Evolutionary conservation across 2,113 vertebrate genomes (phyloP).

Genomic region (Plotosus lineatus): DNA sequence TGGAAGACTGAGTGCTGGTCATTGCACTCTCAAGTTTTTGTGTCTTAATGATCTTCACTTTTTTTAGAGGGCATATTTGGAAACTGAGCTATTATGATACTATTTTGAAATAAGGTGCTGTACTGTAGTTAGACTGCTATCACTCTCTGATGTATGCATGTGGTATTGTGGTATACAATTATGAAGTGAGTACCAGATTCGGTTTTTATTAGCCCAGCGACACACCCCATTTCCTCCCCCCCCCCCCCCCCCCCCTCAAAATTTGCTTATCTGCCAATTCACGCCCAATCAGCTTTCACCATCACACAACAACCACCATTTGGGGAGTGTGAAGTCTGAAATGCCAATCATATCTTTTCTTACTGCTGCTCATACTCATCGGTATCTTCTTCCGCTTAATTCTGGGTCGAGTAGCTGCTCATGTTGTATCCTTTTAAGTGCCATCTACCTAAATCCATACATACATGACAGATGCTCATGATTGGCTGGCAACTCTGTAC

Average conservation of each 20-base stretch:
- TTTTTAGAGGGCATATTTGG: neutral
- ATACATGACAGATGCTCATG: neutral
- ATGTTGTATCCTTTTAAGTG: no score
- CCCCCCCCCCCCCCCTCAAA: neutral
- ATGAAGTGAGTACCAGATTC: neutral
- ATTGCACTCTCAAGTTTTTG: neutral
- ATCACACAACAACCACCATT: neutral
- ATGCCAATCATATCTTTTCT: neutral
- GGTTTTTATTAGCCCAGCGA: no score
- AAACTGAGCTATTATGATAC: neutral
- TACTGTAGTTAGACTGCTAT: neutral
- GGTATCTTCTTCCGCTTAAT: no score
- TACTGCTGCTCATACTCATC: neutral
- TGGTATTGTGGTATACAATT: neutral
- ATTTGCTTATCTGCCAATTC: neutral
- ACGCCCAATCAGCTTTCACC: neutral
- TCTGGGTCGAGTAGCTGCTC: no score
- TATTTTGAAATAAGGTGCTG: neutral
- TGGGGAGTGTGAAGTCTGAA: neutral
- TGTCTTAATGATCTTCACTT: neutral
- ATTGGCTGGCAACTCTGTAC: neutral
- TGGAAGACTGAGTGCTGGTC: slow-evolving; percentile 3
- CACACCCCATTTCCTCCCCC: no score
- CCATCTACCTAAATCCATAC: neutral
- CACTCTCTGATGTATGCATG: no score